Evolutionary conservation across 2,113 vertebrate genomes (phyloP).

Genomic region (Spea multiplicata): DNA sequence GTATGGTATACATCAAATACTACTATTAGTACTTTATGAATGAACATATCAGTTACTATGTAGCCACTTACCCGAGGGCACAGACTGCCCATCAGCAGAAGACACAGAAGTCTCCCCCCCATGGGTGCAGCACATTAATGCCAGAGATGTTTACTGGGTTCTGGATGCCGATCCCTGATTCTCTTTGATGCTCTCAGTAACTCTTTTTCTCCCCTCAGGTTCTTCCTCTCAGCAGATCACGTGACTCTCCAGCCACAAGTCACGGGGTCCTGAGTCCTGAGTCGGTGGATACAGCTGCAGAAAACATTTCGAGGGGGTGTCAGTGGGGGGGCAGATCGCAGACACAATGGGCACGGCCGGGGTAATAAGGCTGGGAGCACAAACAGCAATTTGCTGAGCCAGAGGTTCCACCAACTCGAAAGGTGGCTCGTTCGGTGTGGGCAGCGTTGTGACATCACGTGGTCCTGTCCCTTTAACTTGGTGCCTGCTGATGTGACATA

Average conservation of each 20-base stretch:
- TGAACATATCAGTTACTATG: too few species aligned
- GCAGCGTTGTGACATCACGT: neutral
- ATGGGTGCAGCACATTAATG: neutral
- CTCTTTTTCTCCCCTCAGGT: neutral
- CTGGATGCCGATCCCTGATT: neutral
- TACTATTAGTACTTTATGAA: too few species aligned
- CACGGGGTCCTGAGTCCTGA: constrained; percentile 10
- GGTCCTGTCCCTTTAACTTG: too few species aligned
- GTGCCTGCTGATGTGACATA: too few species aligned
- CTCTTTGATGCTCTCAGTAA: neutral
- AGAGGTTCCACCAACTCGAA: neutral
- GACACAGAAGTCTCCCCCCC: neutral
- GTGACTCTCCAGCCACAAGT: neutral
- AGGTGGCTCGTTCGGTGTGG: neutral
- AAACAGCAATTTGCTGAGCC: constrained; percentile 9
- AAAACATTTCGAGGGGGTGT: neutral
- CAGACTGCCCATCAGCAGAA: constrained; percentile 1
- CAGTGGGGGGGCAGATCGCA: neutral
- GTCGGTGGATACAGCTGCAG: neutral
- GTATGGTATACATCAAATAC: too few species aligned
- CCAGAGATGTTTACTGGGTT: neutral
- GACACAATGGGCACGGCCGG: neutral
- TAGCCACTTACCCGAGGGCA: constrained; percentile 10
- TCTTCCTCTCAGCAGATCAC: constrained; percentile 15
- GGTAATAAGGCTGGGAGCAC: neutral